These are phyloP conservation scores for Podarcis lilfordi DNA, from an alignment of 2,797 vertebrate genomes.

Conservation along the genomic window DNA sequence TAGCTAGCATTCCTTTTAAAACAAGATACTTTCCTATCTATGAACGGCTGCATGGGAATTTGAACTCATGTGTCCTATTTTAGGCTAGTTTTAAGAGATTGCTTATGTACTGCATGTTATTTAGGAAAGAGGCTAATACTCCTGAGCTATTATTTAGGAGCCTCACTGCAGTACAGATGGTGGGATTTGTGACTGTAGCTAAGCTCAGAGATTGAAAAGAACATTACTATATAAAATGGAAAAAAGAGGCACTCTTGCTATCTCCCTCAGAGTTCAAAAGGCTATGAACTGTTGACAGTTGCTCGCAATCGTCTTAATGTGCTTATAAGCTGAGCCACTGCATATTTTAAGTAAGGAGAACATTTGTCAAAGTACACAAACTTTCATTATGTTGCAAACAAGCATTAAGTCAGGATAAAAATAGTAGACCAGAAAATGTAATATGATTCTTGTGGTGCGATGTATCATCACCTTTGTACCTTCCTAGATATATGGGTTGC, in stretches of 20 bases:
- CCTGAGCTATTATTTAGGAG: conserved; percentile 21
- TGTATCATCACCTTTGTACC: neutral
- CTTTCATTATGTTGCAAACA: neutral
- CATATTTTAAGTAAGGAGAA: neutral
- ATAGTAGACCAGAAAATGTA: neutral
- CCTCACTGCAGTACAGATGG: conserved; percentile 50
- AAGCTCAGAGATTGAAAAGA: conserved; percentile 51
- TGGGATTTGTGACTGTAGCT: conserved; percentile 48
- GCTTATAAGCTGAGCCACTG: neutral
- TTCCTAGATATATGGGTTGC: neutral
- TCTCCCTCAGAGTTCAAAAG: conserved; percentile 4
- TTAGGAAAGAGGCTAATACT: conserved; percentile 19
- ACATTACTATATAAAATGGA: neutral
- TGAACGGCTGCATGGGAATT: conserved; percentile 11
- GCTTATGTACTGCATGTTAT: conserved; percentile 18
- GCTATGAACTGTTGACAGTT: neutral
- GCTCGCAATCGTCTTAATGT: neutral
- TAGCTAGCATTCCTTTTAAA: neutral
- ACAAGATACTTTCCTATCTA: neutral
- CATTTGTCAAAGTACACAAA: neutral
- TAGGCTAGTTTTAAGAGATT: conserved; percentile 39
- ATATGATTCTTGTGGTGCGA: neutral
- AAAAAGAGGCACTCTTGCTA: neutral
- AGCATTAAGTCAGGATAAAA: neutral
- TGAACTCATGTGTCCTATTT: conserved; percentile 57